Percentiles rank a stretch among this genome's conserved stretches.
Conservation (phyloP, 2,797 vertebrate genomes). For the Erithacus rubecula region DNA sequence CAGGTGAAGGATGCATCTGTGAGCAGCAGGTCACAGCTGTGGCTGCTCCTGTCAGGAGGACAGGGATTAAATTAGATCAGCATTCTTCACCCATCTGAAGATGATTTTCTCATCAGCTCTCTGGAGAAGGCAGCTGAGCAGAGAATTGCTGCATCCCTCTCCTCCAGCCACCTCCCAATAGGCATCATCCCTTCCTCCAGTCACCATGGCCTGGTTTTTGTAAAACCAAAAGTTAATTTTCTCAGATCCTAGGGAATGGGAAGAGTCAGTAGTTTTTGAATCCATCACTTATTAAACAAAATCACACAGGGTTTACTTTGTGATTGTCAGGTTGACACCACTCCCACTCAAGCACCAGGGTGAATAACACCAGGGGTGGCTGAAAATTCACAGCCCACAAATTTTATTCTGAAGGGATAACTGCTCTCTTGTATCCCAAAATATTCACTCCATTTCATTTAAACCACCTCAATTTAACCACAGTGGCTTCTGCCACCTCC, state of each 20-base stretch:
- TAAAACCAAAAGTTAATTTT: background rate
- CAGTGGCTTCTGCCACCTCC: accelerated
- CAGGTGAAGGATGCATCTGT: background rate
- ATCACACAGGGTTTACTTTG: background rate
- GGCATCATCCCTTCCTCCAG: background rate
- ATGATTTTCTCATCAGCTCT: background rate
- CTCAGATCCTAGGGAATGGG: background rate
- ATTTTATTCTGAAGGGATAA: background rate
- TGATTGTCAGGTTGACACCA: background rate
- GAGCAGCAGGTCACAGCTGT: background rate
- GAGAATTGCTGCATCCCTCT: background rate
- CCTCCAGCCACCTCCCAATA: background rate
- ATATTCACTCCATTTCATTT: background rate
- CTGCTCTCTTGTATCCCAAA: background rate
- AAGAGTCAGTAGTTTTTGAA: background rate
- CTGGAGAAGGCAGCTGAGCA: background rate
- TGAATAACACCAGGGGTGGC: accelerated
- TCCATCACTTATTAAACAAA: background rate
- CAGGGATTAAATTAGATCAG: background rate
- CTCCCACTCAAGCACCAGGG: background rate
- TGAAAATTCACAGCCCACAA: background rate
- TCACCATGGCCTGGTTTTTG: background rate
- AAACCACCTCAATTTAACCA: background rate
- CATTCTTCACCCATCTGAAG: background rate
- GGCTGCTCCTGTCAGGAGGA: background rate